These are phyloP conservation scores for Plecturocebus donacophilus DNA, from an alignment of 2,113 vertebrate genomes.

Conservation along the genomic window DNA sequence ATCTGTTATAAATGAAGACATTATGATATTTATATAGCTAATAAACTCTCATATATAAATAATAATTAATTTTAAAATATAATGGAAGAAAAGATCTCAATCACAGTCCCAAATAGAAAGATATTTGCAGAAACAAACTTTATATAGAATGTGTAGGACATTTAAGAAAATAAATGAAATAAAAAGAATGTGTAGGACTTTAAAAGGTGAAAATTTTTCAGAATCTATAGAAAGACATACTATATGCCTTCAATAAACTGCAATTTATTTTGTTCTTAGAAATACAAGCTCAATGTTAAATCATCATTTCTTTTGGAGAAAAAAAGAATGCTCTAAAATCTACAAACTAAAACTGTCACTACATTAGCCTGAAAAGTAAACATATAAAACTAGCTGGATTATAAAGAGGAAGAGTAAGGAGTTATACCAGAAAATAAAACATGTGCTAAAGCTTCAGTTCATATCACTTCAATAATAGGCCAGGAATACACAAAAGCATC, in stretches of 20 bases:
- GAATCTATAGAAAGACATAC: neutral
- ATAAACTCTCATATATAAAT: neutral
- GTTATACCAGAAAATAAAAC: neutral
- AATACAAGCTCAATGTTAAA: neutral
- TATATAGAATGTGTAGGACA: neutral
- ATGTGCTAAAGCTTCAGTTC: neutral
- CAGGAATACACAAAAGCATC: neutral
- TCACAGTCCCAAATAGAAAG: neutral
- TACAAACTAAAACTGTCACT: conserved; percentile 9
- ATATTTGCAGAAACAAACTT: neutral
- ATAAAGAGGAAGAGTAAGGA: neutral
- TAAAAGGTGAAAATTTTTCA: neutral
- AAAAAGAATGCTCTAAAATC: neutral
- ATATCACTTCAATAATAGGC: neutral
- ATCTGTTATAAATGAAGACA: neutral
- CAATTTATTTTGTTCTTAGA: neutral
- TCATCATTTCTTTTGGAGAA: neutral
- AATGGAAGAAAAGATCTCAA: neutral
- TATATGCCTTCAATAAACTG: neutral
- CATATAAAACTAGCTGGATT: neutral
- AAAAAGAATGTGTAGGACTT: neutral
- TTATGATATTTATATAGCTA: neutral
- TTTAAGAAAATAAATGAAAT: neutral
- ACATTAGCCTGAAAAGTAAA: conserved; percentile 18
- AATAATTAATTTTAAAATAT: neutral